These are phyloP conservation scores for Plusia festucae DNA, from an alignment of 2,888 invertebrate genomes.

Conservation along the genomic window DNA sequence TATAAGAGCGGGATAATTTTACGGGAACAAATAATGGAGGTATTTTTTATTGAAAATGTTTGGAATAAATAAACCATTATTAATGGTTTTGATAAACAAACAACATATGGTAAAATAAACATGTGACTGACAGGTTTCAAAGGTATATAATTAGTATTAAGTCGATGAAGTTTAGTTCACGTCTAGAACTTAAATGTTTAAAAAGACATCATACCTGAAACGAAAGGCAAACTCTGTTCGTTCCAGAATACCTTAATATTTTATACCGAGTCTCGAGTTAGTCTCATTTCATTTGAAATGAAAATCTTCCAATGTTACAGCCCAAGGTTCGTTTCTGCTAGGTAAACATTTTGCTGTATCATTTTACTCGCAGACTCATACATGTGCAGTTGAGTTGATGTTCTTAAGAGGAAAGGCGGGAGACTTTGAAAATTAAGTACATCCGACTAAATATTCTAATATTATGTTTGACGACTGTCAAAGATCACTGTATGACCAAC, in stretches of 20 bases:
- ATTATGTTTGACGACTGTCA: no score
- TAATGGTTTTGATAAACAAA: not conserved
- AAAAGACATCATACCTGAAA: not conserved
- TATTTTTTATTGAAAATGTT: conserved; percentile 9
- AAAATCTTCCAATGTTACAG: not conserved
- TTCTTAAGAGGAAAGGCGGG: no score
- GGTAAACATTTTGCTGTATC: not conserved
- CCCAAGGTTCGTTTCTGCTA: not conserved
- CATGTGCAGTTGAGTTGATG: no score
- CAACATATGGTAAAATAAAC: not conserved
- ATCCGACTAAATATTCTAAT: no score
- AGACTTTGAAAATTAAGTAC: no score
- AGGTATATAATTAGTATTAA: not conserved
- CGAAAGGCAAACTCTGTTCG: not conserved
- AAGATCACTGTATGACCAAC: no score
- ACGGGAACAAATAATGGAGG: conserved; percentile 5
- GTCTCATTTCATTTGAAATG: conserved; percentile 4
- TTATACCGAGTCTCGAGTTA: conserved; percentile 4
- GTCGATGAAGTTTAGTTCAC: not conserved
- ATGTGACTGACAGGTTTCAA: not conserved
- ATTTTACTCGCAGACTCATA: not conserved
- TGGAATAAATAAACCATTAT: not conserved
- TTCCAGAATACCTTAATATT: not conserved
- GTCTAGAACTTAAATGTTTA: not conserved
- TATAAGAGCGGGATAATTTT: conserved; percentile 7